phyloP scores from a whole-genome alignment of 1,140 invertebrate species.

The Drosophila kikkawai region DNA sequence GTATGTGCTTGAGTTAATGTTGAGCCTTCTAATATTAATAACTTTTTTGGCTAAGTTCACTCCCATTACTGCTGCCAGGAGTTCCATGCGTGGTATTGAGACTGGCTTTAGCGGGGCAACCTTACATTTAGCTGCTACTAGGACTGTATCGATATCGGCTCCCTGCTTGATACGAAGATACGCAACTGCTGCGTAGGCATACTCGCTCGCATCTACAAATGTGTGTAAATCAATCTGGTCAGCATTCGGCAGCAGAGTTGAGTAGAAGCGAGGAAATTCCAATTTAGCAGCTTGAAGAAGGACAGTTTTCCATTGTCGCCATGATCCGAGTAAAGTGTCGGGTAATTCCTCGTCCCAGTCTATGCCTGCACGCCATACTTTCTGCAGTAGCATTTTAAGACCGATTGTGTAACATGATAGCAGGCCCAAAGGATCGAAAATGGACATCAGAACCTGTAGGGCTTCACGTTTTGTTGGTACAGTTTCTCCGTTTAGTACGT shows the following conservation, averaged over 20 bases:
- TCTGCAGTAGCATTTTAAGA: too few species aligned
- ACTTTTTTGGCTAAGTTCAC: background rate
- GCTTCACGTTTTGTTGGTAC: too few species aligned
- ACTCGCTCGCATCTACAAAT: background rate
- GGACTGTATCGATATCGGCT: background rate
- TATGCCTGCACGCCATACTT: too few species aligned
- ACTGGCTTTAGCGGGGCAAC: background rate
- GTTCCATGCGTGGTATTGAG: slow-evolving; percentile 2
- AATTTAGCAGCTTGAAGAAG: background rate
- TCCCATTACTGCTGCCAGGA: background rate
- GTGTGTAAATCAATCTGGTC: background rate
- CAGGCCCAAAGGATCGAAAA: too few species aligned
- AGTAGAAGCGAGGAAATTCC: background rate
- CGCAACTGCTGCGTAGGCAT: background rate
- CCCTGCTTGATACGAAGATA: background rate
- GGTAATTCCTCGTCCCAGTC: too few species aligned
- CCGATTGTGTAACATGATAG: too few species aligned
- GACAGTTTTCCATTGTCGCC: background rate
- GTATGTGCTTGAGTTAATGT: background rate
- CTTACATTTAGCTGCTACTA: background rate
- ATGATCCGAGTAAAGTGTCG: background rate
- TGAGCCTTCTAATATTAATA: background rate
- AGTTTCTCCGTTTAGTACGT: too few species aligned
- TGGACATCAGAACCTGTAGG: too few species aligned
- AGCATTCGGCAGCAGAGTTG: background rate